Evolutionary conservation across 2,888 invertebrate species (phyloP).

Genomic region (Drosophila anceps): DNA sequence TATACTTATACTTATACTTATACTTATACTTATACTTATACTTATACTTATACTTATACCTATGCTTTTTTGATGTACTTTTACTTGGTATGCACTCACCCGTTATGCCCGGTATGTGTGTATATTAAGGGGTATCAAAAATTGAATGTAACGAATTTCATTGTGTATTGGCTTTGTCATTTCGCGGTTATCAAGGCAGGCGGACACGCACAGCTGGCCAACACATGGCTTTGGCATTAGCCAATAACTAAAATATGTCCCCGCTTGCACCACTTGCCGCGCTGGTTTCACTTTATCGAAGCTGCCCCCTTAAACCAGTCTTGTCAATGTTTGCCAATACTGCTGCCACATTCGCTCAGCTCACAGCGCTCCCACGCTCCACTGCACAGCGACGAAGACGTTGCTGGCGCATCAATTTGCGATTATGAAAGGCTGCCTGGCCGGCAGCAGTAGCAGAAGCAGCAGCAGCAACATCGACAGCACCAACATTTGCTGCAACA

Average conservation of each 20-base stretch:
- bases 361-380: conserved; percentile 76
- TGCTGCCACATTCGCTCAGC: conserved; percentile 65
- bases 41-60: neutral
- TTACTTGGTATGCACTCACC: no score
- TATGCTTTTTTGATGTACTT: no score
- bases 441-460: conserved; percentile 53
- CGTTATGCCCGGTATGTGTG: neutral
- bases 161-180: conserved; percentile 68
- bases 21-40: neutral
- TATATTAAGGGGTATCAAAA: conserved; percentile 35
- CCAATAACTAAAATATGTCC: conserved; percentile 57
- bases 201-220: conserved; percentile 66
- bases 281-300: neutral
- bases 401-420: conserved; percentile 78
- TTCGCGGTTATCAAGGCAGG: conserved; percentile 74
- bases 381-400: conserved; percentile 66
- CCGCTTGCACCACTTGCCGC: neutral
- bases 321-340: conserved; percentile 43
- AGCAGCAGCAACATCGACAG: conserved; percentile 16
- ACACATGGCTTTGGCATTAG: conserved; percentile 66
- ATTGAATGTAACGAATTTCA: conserved; percentile 61
- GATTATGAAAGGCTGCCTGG: conserved; percentile 78
- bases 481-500: conserved; percentile 32
- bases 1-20: neutral
- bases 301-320: conserved; percentile 12